Percentiles rank a stretch among this genome's conserved stretches.
phyloP scores from a whole-genome alignment of 30 jellyfish, hydroid and myxozoan genomes.

The Hydractinia symbiolongicarpus region DNA sequence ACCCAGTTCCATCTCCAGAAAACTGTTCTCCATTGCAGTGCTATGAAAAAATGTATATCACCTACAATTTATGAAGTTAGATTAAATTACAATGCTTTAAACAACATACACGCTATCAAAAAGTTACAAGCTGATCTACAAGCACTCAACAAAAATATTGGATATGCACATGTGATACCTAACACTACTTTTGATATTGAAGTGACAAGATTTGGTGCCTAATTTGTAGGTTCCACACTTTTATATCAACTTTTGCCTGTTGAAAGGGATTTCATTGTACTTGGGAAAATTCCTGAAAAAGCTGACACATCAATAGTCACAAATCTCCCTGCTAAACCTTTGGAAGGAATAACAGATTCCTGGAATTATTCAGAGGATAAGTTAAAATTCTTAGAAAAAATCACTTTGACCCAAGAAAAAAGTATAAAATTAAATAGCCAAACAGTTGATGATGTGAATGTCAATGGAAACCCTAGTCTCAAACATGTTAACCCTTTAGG shows the following conservation, averaged over 20 bases:
- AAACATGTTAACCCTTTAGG: too few relatives aligned
- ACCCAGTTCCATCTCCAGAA: background rate
- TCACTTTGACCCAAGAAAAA: background rate
- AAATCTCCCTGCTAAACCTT: background rate
- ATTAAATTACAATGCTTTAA: background rate
- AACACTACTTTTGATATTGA: conserved; percentile 9
- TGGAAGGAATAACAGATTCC: background rate
- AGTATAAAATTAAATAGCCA: background rate
- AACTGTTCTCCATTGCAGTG: background rate
- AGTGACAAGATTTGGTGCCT: background rate
- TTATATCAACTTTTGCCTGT: conserved; percentile 7
- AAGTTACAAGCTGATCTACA: background rate
- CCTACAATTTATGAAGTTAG: background rate
- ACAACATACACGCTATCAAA: background rate
- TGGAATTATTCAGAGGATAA: background rate
- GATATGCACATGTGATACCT: background rate
- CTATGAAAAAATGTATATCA: background rate
- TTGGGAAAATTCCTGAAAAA: background rate
- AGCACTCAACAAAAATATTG: background rate
- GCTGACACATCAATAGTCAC: background rate
- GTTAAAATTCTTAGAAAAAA: background rate
- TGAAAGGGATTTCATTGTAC: conserved; percentile 3
- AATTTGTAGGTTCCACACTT: background rate
- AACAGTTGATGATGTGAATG: too few relatives aligned
- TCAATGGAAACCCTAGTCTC: too few relatives aligned